Percentiles rank a stretch among this genome's conserved stretches.
These are phyloP conservation scores for Ornithorhynchus anatinus DNA, from an alignment of 2,113 vertebrate genomes.

Conservation along the genomic window DNA sequence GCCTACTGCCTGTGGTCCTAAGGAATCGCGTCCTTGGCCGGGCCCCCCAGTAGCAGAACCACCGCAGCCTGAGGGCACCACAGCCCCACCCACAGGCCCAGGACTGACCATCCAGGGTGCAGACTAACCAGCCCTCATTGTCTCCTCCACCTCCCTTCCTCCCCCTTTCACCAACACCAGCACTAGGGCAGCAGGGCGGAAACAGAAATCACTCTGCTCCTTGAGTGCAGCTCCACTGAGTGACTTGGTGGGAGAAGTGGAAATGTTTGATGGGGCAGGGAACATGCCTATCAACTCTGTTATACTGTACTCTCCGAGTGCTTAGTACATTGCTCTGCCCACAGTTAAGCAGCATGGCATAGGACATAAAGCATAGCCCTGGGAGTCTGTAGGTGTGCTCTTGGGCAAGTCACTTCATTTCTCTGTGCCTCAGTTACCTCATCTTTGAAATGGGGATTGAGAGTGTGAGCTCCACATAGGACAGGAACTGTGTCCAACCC, in stretches of 20 bases:
- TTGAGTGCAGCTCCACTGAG: neutral
- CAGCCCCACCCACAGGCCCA: neutral
- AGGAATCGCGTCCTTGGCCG: neutral
- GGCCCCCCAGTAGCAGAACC: neutral
- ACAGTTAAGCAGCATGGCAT: too few relatives aligned
- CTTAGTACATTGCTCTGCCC: neutral
- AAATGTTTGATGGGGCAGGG: neutral
- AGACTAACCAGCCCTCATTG: neutral
- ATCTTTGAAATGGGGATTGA: too few relatives aligned
- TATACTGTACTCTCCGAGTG: neutral
- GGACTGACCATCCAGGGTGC: neutral
- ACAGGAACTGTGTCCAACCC: too few relatives aligned
- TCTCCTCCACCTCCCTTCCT: neutral
- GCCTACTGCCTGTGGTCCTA: neutral
- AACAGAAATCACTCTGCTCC: neutral
- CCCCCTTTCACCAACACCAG: neutral
- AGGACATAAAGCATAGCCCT: too few relatives aligned
- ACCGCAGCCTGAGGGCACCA: neutral
- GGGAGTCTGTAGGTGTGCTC: too few relatives aligned
- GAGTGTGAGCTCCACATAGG: too few relatives aligned
- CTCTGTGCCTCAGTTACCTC: too few relatives aligned
- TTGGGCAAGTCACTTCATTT: too few relatives aligned
- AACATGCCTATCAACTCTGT: neutral
- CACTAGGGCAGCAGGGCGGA: neutral
- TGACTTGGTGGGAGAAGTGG: neutral